These are phyloP conservation scores for Actenoides hombroni DNA, from an alignment of 2,113 vertebrate genomes.

Conservation along the genomic window DNA sequence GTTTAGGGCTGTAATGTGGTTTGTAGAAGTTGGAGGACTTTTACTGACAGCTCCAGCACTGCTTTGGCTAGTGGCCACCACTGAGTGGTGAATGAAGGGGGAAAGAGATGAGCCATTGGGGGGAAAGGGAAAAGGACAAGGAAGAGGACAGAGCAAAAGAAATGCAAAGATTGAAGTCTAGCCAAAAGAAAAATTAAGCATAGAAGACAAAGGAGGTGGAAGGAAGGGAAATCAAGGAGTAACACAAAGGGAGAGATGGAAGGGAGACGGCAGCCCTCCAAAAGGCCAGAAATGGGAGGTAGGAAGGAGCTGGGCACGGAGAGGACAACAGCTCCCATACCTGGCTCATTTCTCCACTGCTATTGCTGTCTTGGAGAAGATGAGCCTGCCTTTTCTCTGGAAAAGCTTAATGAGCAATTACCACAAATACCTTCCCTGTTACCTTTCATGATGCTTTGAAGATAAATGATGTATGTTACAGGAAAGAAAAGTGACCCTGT, in stretches of 20 bases:
- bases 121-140: not conserved
- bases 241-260: not conserved
- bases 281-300: not conserved
- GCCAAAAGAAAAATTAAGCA: not conserved
- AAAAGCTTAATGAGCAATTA: slow-evolving; percentile 21
- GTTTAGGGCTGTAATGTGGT: not conserved
- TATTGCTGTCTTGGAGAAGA: slow-evolving; percentile 6
- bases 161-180: not conserved
- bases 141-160: not conserved
- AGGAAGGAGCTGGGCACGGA: not conserved
- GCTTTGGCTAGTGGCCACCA: not conserved
- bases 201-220: not conserved
- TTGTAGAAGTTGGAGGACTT: not conserved
- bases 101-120: not conserved
- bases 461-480: not conserved
- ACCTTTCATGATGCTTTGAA: not conserved
- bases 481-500: not conserved
- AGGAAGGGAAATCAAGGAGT: not conserved
- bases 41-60: not conserved
- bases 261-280: not conserved
- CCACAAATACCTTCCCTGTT: not conserved
- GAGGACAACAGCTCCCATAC: not conserved
- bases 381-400: not conserved
- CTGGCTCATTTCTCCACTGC: not conserved
- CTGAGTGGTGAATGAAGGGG: not conserved